Conservation (phyloP, 1,140 invertebrate genomes). For the Diabrotica virgifera region DNA sequence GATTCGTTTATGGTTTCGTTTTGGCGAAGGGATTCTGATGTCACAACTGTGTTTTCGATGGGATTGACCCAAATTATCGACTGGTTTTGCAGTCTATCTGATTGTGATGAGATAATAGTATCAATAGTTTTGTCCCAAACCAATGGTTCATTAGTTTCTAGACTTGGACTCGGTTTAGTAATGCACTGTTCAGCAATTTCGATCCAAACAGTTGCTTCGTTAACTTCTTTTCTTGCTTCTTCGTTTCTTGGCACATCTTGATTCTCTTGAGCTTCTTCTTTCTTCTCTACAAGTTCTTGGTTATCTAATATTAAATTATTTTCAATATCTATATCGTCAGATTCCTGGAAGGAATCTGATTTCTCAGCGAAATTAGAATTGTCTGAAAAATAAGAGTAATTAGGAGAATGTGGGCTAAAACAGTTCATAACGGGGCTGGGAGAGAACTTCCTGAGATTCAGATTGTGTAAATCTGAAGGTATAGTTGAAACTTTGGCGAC, state of each 20-base stretch:
- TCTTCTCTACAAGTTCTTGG: neutral
- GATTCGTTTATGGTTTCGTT: too few relatives aligned
- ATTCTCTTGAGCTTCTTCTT: neutral
- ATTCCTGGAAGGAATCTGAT: neutral
- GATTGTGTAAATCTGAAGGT: constrained; percentile 15
- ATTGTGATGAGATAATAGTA: too few relatives aligned
- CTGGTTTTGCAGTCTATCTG: too few relatives aligned
- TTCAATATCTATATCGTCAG: neutral
- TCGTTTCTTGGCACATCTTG: neutral
- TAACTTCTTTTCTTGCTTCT: neutral
- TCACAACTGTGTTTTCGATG: too few relatives aligned
- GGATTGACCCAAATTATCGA: too few relatives aligned
- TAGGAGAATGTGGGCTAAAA: constrained; percentile 11
- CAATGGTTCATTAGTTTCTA: too few relatives aligned
- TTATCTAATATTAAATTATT: neutral
- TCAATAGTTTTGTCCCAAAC: too few relatives aligned
- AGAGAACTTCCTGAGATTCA: constrained; percentile 14
- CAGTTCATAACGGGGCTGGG: constrained; percentile 17
- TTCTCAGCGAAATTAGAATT: neutral
- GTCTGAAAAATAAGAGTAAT: constrained; percentile 8
- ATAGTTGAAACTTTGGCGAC: constrained; percentile 14
- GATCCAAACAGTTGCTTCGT: too few relatives aligned
- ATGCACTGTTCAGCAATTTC: too few relatives aligned
- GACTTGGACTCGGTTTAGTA: too few relatives aligned
- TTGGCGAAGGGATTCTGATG: too few relatives aligned